Conservation (phyloP, 2,888 invertebrate genomes). For the Ichneumon xanthorius region DNA sequence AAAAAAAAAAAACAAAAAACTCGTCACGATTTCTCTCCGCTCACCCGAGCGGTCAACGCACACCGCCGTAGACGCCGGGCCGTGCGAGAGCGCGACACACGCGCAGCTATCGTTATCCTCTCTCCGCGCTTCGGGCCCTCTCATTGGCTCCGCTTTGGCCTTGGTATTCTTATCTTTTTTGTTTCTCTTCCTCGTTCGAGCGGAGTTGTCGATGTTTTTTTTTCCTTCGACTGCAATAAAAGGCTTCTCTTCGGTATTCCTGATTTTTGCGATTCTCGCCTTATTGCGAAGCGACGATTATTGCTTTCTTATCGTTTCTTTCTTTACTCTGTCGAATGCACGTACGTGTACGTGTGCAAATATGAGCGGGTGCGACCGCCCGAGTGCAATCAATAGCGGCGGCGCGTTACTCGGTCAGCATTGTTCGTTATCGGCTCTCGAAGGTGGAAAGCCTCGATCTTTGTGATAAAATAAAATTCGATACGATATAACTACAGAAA, state of each 20-base stretch:
- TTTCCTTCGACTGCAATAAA: neutral
- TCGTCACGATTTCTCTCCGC: slow-evolving; percentile 66
- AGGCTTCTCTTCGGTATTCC: neutral
- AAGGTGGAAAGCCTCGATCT: neutral
- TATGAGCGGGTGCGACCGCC: neutral
- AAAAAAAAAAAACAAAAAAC: slow-evolving; percentile 25
- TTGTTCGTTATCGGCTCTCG: slow-evolving; percentile 4
- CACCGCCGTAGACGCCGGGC: neutral
- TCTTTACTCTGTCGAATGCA: neutral
- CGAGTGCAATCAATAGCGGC: slow-evolving; percentile 3
- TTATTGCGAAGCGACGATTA: neutral
- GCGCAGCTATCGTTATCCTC: neutral
- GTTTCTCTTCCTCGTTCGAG: slow-evolving; percentile 49
- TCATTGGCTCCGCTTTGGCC: slow-evolving; percentile 52
- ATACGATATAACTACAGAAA: neutral
- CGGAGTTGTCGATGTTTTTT: neutral
- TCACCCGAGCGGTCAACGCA: slow-evolving; percentile 11
- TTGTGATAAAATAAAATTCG: neutral
- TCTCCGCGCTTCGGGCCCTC: neutral
- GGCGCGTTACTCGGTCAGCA: neutral
- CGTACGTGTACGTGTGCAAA: neutral
- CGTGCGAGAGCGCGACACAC: slow-evolving; percentile 8
- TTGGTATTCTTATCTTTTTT: slow-evolving; percentile 61
- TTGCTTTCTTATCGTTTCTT: neutral
- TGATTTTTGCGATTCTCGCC: neutral